Evolutionary conservation across 2,797 vertebrate species (phyloP).

Genomic region (Rhabdomys pumilio): DNA sequence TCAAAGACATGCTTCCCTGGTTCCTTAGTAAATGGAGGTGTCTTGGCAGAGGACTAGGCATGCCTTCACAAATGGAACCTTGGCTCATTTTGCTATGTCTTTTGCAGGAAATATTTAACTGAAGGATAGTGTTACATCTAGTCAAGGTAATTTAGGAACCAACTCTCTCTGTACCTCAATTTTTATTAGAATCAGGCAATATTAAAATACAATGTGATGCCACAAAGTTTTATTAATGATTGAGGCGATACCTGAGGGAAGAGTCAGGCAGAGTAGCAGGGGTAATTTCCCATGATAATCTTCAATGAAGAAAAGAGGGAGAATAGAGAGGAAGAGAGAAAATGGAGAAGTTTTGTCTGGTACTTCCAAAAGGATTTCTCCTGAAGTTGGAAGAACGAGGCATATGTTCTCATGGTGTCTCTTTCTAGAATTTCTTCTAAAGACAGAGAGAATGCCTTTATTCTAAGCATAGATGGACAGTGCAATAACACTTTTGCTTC

Average conservation of each 20-base stretch:
- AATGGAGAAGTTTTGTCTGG: neutral
- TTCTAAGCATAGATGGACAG: neutral
- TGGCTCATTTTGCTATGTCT: neutral
- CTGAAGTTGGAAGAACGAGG: neutral
- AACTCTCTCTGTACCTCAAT: neutral
- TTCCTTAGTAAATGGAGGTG: neutral
- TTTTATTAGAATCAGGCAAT: neutral
- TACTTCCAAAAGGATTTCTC: neutral
- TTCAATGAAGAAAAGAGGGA: neutral
- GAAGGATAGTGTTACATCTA: neutral
- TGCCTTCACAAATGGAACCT: neutral
- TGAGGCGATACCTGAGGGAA: neutral
- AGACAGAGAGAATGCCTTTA: neutral
- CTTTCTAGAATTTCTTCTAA: neutral
- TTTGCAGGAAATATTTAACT: neutral
- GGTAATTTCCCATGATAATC: neutral
- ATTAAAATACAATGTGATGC: neutral
- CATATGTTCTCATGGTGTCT: neutral
- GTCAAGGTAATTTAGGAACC: neutral
- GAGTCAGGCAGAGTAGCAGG: neutral
- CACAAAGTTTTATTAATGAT: neutral
- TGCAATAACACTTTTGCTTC: neutral
- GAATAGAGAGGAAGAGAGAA: neutral
- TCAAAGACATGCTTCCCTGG: neutral
- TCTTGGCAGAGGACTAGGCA: neutral